These are phyloP conservation scores for Rutpela maculata DNA, from an alignment of 2,888 invertebrate species.

Conservation along the genomic window DNA sequence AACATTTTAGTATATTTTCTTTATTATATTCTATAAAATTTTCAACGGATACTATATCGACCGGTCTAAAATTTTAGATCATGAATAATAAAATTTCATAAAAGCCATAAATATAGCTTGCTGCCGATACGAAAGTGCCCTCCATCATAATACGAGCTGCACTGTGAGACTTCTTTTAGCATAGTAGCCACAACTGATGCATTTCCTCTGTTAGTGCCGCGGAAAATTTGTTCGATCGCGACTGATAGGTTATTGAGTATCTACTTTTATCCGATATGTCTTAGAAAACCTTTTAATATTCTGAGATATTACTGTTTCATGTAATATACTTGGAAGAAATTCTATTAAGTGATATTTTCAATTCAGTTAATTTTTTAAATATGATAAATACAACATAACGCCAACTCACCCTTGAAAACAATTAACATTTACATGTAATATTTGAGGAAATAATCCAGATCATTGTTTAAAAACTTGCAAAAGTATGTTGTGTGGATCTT, in stretches of 20 bases:
- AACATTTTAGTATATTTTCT: background rate
- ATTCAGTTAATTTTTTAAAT: too few species aligned
- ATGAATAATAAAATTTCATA: background rate
- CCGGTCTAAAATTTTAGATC: background rate
- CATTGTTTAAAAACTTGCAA: too few species aligned
- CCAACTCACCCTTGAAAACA: too few species aligned
- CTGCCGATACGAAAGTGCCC: background rate
- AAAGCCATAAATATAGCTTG: background rate
- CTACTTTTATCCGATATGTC: background rate
- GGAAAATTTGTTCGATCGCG: background rate
- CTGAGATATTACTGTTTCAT: too few species aligned
- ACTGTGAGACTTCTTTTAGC: background rate
- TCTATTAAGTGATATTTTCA: too few species aligned
- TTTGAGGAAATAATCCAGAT: too few species aligned
- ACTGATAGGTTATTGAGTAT: background rate
- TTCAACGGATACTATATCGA: background rate
- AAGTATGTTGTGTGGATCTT: too few species aligned
- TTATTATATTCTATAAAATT: background rate
- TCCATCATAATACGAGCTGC: background rate
- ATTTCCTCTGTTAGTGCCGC: background rate
- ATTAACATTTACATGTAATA: too few species aligned
- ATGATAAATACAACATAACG: too few species aligned
- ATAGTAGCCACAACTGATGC: slow-evolving; percentile 1
- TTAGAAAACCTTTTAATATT: too few species aligned
- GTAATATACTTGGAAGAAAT: too few species aligned